Percentiles rank a stretch among this genome's conserved stretches.
These are phyloP conservation scores for Bothrops jararaca DNA, from an alignment of 2,113 vertebrate species.

Conservation along the genomic window DNA sequence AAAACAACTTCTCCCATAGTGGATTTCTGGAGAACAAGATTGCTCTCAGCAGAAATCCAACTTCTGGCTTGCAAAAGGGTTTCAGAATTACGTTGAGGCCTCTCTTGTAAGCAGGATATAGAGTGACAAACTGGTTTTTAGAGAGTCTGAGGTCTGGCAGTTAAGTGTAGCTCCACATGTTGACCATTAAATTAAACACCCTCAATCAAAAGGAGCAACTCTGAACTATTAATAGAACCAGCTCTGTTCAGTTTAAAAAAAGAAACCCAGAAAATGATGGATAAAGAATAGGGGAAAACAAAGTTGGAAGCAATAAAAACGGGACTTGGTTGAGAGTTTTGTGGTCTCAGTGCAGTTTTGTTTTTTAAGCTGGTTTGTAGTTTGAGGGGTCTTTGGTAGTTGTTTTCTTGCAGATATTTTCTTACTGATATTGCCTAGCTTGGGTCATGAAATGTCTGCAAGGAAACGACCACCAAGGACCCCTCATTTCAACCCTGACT, in stretches of 20 bases:
- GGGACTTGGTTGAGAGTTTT: background rate
- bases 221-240: background rate
- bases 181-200: background rate
- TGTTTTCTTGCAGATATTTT: background rate
- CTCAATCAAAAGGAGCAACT: slow-evolving; percentile 4
- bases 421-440: background rate
- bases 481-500: background rate
- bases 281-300: background rate
- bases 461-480: background rate
- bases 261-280: background rate
- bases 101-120: background rate
- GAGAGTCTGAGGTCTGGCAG: background rate
- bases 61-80: background rate
- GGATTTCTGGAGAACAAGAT: background rate
- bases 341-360: background rate
- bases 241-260: background rate
- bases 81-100: background rate
- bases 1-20: background rate
- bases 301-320: background rate
- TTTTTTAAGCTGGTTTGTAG: background rate
- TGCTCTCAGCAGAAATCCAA: background rate
- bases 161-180: background rate
- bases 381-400: background rate
- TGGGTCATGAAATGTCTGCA: background rate
- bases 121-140: background rate